Base-by-base conservation (phyloP, 2,797 vertebrate species). In the Danio kyathit region DNA sequence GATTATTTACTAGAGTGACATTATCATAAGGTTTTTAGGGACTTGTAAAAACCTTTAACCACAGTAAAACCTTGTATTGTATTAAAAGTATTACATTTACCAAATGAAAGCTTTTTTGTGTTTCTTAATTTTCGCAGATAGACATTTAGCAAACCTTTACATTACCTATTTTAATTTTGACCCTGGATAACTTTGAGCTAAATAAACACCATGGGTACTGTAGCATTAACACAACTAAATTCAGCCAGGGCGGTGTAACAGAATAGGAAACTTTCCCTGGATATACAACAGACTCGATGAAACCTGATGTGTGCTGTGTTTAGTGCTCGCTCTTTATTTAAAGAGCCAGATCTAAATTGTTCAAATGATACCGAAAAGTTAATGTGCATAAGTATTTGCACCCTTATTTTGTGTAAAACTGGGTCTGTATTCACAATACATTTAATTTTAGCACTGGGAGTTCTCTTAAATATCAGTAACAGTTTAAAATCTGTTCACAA, bases 101-200 rank as follows among this genome's bases (percentile, higher is more conserved):
- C 9, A 40, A 76, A 52, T 38, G 21, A 8, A 2, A 17, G 13
- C 14, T 5, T 65, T 19, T 54, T 9, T 71, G 46, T 67, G 70
- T 65, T 29, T 74, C 13, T 48, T 63, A 21, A 13, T 57, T 46
- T 70, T 54, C 44, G 29, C 29, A 3, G 44, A 76, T 21, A 56
- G 16, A 7, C 11, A 4, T 17, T 74, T 65, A 74, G n/a, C 46
- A 64, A 44, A 64, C 43, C 70, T 70, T 63, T 63, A 80, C 43
- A 73, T 61, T 65, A 49, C 38, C 60, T 46, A 4, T 48, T 29
- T 75, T 56, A 60, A 64, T 72, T 60, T 76, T 60, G 51, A 66
- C 72, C 73, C 64, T 5, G 7, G 60, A 71, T 29, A 29, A 29
- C 29, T 29, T 29, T 29, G n/a, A 52, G 64, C 70, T 59, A 71